phyloP scores from a whole-genome alignment of 2,888 invertebrate species.

The Scaptodrosophila latifasciaeformis region DNA sequence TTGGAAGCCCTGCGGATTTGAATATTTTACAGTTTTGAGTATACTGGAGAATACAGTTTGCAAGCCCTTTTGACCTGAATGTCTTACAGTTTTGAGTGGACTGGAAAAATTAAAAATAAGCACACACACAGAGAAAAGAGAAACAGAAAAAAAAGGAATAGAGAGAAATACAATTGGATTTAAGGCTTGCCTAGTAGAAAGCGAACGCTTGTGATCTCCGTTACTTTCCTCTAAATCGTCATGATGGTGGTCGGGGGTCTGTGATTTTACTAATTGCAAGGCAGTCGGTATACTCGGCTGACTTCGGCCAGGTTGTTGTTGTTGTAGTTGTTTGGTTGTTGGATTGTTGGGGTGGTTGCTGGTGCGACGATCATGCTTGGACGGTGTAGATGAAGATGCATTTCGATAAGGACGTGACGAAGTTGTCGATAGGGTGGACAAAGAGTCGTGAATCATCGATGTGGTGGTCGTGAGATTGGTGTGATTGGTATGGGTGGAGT shows the following conservation, averaged over 20 bases:
- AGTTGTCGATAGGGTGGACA: constrained; percentile 33
- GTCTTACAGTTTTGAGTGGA: no score
- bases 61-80: no score
- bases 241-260: no score
- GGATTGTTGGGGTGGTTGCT: constrained; percentile 6
- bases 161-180: constrained; percentile 5
- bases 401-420: constrained; percentile 48
- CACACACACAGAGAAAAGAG: no score
- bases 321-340: no score
- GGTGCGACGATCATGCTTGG: constrained; percentile 47
- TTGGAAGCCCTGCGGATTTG: no score
- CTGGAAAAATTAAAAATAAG: no score
- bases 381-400: constrained; percentile 36
- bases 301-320: constrained; percentile 13
- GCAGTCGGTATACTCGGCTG: constrained; percentile 34
- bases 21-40: no score
- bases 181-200: constrained; percentile 52
- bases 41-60: no score
- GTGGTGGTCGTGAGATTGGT: no score
- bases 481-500: no score
- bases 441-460: no score
- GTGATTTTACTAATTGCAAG: constrained; percentile 36
- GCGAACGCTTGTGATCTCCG: constrained; percentile 48
- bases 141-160: background rate
- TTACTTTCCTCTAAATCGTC: constrained; percentile 42